Base-by-base conservation (phyloP, 2,888 invertebrate genomes). In the Eristalis pertinax region DNA sequence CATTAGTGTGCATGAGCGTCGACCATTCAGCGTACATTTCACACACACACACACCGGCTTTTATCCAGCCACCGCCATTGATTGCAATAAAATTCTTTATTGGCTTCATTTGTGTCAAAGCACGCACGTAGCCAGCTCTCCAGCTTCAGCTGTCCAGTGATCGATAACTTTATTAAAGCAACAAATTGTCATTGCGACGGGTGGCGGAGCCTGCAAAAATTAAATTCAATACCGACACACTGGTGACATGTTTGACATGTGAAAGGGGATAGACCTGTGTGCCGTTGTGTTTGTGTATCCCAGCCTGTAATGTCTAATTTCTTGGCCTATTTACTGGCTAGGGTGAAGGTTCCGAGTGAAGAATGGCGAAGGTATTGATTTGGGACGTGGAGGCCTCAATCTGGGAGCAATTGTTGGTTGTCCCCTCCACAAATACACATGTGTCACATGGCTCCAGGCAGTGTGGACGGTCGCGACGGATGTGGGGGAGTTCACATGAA, bases 121-220 rank as follows among this genome's bases (percentile, higher is more conserved):
- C 85, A 82, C 82, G 85, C 73, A 64, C 73, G 22, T 32, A 4
- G 41, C 32, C n/a, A 15, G 64, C n/a, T 43, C 43, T 8, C 50
- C 8, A 19, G 19, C 50, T 26, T 5, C 32, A 32, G 32, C 26
- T 13, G 67, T 22, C 32, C 60, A 50, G 70, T 77, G 82, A 82
- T 82, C 65, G 82, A 82, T 86, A 82, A 82, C 81, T 86, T 78
- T 74, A 86, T 78, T 78, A 86, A 73, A 73, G 69, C 69, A 82
- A 74, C 82, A 86, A 81, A 81, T 82, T 86, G 82, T 74, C 74
- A 82, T 29, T 77, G 73, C 35, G 65, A 58, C 60, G 72, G 81
- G 65, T 65, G 68, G 63, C n/a, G 41, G 77, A 75, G 50, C 64
- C 81, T 73, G 13, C 15, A 77, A 81, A 76, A 68, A 72, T n/a